Evolutionary conservation across 2,113 vertebrate species (phyloP).

Genomic region (Fulmarus glacialis): DNA sequence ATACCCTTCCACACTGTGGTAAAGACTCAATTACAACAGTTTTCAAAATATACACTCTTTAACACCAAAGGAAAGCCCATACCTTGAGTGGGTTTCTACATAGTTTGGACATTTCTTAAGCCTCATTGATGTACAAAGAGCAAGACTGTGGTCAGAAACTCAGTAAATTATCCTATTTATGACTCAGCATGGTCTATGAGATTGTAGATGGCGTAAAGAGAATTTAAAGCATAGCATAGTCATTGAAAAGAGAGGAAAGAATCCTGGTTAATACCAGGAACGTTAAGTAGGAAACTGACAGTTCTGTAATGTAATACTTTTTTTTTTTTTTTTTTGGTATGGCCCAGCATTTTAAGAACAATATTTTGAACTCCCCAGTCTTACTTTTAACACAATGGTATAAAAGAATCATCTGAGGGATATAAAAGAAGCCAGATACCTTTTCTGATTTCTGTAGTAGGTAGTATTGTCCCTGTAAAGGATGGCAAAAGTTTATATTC

Average conservation of each 20-base stretch:
- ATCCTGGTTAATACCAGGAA: background rate
- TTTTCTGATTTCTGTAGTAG: background rate
- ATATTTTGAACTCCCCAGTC: background rate
- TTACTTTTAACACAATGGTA: background rate
- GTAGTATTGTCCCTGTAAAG: background rate
- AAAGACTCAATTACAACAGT: background rate
- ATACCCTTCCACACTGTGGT: background rate
- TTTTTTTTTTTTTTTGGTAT: background rate
- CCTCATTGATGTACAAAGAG: background rate
- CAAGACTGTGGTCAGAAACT: background rate
- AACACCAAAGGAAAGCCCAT: background rate
- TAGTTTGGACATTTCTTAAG: background rate
- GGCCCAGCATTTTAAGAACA: background rate
- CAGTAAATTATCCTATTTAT: background rate
- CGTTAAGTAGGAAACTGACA: background rate
- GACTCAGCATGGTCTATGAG: background rate
- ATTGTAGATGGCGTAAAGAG: background rate
- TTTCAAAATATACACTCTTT: background rate
- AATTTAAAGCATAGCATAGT: background rate
- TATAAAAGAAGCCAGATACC: background rate
- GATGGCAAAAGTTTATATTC: background rate
- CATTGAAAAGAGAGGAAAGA: background rate
- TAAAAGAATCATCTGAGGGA: background rate
- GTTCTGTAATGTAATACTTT: background rate
- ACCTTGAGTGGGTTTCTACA: background rate